These are phyloP conservation scores for Caenorhabditis briggsae DNA, from an alignment of 1,140 invertebrate species.

Conservation along the genomic window DNA sequence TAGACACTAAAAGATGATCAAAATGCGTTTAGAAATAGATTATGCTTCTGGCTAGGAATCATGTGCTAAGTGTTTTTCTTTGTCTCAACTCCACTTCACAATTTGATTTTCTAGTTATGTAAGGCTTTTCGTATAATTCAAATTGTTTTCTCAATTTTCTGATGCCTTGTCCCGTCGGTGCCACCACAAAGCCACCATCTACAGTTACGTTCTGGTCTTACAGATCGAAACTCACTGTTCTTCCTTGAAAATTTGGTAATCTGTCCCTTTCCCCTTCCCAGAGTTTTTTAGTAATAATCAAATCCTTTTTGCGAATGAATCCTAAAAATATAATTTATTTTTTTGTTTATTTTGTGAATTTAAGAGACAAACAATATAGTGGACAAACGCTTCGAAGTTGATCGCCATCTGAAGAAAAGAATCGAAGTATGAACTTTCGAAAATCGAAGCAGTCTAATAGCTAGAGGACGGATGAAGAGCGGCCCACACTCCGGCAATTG, in stretches of 20 bases:
- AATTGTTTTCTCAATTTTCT: not conserved
- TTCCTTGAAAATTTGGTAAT: slow-evolving; percentile 31
- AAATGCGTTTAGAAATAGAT: not conserved
- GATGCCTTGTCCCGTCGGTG: slow-evolving; percentile 12
- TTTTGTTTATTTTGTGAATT: too few species aligned
- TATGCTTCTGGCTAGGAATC: not conserved
- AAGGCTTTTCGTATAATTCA: not conserved
- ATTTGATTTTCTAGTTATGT: not conserved
- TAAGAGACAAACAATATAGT: too few species aligned
- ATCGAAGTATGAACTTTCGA: too few species aligned
- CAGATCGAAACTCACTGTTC: slow-evolving; percentile 5
- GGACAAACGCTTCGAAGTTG: too few species aligned
- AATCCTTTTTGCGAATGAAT: not conserved
- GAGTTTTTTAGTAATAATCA: slow-evolving; percentile 23
- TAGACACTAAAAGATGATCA: not conserved
- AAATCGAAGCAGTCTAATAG: too few species aligned
- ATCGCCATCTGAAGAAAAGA: too few species aligned
- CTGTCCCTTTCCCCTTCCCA: not conserved
- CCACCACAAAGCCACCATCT: slow-evolving; percentile 17
- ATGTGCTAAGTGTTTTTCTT: too few species aligned
- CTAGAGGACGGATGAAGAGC: too few species aligned
- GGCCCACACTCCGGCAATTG: too few species aligned
- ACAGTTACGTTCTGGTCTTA: slow-evolving; percentile 24
- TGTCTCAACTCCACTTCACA: not conserved
- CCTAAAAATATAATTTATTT: not conserved